phyloP scores from a whole-genome alignment of 2,113 vertebrate species.

The Paratilapia polleni region DNA sequence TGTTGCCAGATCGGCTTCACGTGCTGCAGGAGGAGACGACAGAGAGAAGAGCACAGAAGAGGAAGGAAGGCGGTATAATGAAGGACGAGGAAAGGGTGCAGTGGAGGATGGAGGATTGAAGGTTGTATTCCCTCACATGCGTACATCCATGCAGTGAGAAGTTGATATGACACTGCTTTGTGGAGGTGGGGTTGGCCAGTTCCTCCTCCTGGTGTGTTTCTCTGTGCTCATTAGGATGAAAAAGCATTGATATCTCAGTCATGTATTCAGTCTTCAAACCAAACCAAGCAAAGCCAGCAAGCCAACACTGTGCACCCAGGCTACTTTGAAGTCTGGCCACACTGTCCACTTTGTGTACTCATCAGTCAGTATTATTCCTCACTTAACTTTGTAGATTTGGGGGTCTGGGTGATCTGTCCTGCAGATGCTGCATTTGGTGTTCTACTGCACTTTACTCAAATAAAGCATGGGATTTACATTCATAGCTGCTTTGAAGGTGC shows the following conservation, averaged over 20 bases:
- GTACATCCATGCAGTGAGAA: not conserved
- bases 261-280: not conserved
- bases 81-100: not conserved
- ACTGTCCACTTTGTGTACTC: not conserved
- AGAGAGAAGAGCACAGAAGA: not conserved
- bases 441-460: not conserved
- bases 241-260: not conserved
- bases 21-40: conserved; percentile 9
- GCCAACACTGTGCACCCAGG: not conserved
- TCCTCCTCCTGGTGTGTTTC: not conserved
- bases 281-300: not conserved
- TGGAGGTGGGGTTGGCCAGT: not conserved
- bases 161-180: not conserved
- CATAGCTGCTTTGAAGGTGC: not conserved
- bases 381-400: conserved; percentile 2
- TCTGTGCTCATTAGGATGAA: not conserved
- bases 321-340: not conserved
- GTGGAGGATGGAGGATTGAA: not conserved
- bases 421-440: not conserved
- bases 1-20: conserved; percentile 22
- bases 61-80: not conserved
- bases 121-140: not conserved
- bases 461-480: not conserved
- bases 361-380: not conserved
- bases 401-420: not conserved